phyloP scores from a whole-genome alignment of 2,797 vertebrate genomes.

The Linurgus olivaceus region DNA sequence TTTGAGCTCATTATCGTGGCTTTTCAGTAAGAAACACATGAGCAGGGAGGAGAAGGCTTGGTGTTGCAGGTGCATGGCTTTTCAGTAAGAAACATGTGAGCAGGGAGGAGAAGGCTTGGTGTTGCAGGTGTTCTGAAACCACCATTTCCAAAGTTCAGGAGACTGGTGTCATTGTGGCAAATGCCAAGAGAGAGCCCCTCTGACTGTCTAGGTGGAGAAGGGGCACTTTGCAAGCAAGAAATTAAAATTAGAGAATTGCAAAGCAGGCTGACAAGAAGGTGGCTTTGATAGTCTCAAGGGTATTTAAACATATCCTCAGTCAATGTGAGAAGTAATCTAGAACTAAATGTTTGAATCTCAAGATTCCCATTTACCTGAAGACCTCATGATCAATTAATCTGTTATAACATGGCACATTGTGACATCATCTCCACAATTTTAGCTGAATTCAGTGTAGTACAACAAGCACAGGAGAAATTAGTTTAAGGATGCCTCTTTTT shows the following conservation, averaged over 20 bases:
- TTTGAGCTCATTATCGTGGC: accelerated
- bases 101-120: not conserved
- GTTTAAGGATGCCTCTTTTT: not conserved
- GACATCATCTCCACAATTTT: not conserved
- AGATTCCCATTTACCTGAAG: not conserved
- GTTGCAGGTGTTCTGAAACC: not conserved
- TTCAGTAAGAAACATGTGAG: not conserved
- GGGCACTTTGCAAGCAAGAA: not conserved
- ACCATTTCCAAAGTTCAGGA: not conserved
- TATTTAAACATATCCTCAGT: not conserved
- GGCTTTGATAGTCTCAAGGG: not conserved
- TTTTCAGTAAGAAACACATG: not conserved
- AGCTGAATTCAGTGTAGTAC: not conserved
- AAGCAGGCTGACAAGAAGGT: not conserved
- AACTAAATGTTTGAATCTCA: not conserved
- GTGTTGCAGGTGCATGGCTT: not conserved
- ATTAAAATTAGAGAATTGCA: not conserved
- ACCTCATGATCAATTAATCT: not conserved
- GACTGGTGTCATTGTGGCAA: not conserved
- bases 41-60: not conserved
- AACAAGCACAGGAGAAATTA: not conserved
- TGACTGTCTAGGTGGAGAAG: not conserved
- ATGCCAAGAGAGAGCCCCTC: not conserved
- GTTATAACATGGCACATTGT: not conserved
- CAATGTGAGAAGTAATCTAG: not conserved